Base-by-base conservation (phyloP, 2,113 vertebrate species). In the Leucopternis melanops region DNA sequence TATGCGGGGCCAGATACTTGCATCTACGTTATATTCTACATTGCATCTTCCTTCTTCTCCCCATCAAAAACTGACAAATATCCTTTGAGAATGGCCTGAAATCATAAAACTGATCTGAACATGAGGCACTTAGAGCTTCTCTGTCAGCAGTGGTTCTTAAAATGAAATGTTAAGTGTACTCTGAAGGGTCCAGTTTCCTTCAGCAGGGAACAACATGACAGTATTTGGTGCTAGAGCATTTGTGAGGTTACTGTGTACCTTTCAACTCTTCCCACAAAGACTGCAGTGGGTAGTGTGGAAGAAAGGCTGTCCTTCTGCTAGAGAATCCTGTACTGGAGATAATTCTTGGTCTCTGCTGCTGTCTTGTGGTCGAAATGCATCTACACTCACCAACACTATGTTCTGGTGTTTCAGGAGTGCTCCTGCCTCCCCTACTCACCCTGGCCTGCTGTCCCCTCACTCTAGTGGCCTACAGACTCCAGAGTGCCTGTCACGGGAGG, bases 381-480 rank as follows among this genome's bases (percentile, higher is more conserved):
- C 78, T 67, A 42, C 45, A 1, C 34, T 73, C 90, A 49, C 67
- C 90, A 89, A 93, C 63, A 1, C 29, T 67, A 1, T 4, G 11
- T 89, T 95, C 61, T 88, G 91, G 65, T 96, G 81, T 94, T 95
- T 44, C 90, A 99, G 99, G 98, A 99, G 99, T 38, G 99, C 99
- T 58, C 99, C 99, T 12, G 99, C 99, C 15, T 99, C 99, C 25
- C 99, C 99, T 29, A 99, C 99, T 74, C 99, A 99, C 95, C 99
- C 99, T 29, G 99, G 99, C 93, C 98, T 99, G 69, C 98, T 99
- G 94, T 99, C 99, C 71, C 99, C 99, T 42, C 98, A 98, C 72
- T 99, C 99, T 79, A 99, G 99, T 50, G 99, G 99, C 95, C 98
- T 99, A 81, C 99, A 99, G 98, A 99, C 99, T 55, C 99, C 99